Percentiles rank a stretch among this genome's conserved stretches.
Evolutionary conservation across 2,113 vertebrate species (phyloP).

Genomic region (Camelus dromedarius): DNA sequence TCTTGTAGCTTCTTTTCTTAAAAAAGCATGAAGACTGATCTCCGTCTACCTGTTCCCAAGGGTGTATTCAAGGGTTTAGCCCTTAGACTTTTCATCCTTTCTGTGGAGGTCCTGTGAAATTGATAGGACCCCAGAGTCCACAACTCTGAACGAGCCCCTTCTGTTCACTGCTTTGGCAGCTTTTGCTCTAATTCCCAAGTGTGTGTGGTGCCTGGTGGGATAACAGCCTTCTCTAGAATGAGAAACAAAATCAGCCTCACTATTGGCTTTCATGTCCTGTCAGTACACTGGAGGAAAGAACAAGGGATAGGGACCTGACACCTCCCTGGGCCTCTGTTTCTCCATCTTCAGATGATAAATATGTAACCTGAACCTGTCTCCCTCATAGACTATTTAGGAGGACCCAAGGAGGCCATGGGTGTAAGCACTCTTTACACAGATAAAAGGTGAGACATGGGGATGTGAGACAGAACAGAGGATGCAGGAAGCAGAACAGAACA

Average conservation of each 20-base stretch:
- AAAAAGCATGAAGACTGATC: background rate
- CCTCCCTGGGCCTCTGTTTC: background rate
- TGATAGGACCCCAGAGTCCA: background rate
- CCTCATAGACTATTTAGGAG: background rate
- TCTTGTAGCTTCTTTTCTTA: slow-evolving; percentile 12
- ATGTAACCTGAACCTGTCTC: background rate
- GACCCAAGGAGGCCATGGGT: background rate
- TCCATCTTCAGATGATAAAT: background rate
- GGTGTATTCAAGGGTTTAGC: background rate
- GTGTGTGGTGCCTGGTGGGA: background rate
- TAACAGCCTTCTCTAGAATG: background rate
- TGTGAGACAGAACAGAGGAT: background rate
- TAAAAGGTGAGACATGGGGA: background rate
- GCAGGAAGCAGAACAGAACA: background rate
- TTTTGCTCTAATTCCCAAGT: background rate
- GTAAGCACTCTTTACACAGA: background rate
- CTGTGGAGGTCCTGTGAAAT: background rate
- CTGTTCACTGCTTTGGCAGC: background rate
- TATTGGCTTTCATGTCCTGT: background rate
- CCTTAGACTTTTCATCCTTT: background rate
- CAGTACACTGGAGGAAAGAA: background rate
- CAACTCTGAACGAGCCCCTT: background rate
- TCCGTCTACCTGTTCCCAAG: background rate
- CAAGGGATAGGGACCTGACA: too few relatives aligned
- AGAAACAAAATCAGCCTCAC: background rate